A percentile compares a stretch with the other conserved stretches of the same genome.
These are phyloP conservation scores for Phyllopteryx taeniolatus DNA, from an alignment of 2,113 vertebrate genomes.

Conservation along the genomic window DNA sequence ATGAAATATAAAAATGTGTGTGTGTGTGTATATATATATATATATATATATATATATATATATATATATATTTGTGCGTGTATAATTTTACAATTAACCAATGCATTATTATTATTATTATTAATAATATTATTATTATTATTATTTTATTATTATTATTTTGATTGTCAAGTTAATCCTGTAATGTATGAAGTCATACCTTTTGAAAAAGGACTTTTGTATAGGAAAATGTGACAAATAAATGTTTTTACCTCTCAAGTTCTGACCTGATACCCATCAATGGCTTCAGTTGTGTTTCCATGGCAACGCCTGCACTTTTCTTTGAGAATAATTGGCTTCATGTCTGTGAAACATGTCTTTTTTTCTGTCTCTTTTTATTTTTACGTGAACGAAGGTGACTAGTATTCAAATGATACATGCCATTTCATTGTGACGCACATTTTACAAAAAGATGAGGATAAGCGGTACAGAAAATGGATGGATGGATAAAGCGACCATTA, in stretches of 20 bases:
- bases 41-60: conserved; percentile 3
- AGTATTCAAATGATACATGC: neutral
- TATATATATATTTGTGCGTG: conserved; percentile 52
- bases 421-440: neutral
- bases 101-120: conserved; percentile 63
- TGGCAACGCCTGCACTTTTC: neutral
- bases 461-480: too few species aligned
- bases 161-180: conserved; percentile 68
- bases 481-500: neutral
- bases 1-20: conserved; percentile 70
- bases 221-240: conserved; percentile 89
- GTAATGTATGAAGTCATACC: conserved; percentile 82
- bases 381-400: neutral
- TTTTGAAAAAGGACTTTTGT: conserved; percentile 83
- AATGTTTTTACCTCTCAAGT: conserved; percentile 82
- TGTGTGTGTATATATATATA: too few species aligned
- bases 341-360: neutral
- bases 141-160: conserved; percentile 52
- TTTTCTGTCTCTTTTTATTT: neutral
- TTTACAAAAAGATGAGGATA: neutral
- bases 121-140: conserved; percentile 64
- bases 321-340: neutral
- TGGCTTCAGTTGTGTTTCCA: conserved; percentile 7
- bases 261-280: conserved; percentile 18
- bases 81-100: conserved; percentile 92